Evolutionary conservation across 2,113 vertebrate genomes (phyloP).

Genomic region (Cranoglanis bouderius): DNA sequence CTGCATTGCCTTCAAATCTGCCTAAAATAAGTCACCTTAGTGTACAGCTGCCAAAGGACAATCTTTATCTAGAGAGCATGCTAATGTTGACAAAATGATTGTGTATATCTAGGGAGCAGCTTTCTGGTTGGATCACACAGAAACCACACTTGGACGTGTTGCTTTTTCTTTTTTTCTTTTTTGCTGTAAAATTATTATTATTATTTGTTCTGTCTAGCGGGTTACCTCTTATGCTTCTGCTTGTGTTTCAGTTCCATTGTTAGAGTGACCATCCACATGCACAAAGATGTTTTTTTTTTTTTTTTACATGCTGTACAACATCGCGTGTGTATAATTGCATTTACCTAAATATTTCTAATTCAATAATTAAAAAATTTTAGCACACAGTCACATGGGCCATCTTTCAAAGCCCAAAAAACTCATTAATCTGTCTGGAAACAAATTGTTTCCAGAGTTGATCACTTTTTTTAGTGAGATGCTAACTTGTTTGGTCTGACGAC

Average conservation of each 20-base stretch:
- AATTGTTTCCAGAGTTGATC: too few species aligned
- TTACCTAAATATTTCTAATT: background rate
- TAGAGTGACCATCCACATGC: conserved; percentile 22
- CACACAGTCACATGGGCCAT: background rate
- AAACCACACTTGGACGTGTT: conserved; percentile 13
- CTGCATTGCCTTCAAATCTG: background rate
- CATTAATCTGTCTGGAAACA: background rate
- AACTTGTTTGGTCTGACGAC: background rate
- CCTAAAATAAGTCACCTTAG: background rate
- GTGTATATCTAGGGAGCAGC: background rate
- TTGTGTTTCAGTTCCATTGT: background rate
- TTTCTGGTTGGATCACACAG: background rate
- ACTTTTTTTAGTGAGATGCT: background rate
- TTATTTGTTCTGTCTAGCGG: background rate
- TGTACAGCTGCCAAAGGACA: background rate
- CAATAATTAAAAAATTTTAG: background rate
- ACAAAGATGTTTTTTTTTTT: background rate
- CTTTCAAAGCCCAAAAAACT: background rate
- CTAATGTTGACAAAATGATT: background rate
- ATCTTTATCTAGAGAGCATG: background rate
- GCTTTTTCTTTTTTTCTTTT: conserved; percentile 2
- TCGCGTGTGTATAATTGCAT: background rate
- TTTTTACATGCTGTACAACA: background rate
- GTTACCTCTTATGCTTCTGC: conserved; percentile 3
- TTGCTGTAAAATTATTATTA: background rate